Evolutionary conservation across 2,888 invertebrate genomes (phyloP).

Genomic region (Anticlea derivata): DNA sequence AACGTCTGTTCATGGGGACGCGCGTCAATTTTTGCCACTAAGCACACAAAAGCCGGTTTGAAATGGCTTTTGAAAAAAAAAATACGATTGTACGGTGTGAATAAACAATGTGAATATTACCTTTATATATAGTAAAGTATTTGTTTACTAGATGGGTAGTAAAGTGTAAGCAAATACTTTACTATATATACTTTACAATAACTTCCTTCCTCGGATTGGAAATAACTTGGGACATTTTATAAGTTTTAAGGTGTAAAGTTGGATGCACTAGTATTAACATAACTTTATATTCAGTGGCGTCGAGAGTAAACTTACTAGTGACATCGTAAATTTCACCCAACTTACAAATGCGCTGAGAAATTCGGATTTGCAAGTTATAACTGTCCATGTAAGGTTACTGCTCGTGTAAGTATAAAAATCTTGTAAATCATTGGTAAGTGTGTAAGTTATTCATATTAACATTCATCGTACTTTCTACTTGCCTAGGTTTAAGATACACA

Average conservation of each 20-base stretch:
- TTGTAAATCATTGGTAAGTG: conserved; percentile 40
- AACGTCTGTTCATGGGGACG: background rate
- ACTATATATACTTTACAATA: conserved; percentile 40
- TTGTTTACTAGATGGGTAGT: conserved; percentile 21
- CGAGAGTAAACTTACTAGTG: conserved; percentile 70
- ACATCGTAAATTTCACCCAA: conserved; percentile 76
- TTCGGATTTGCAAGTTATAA: conserved; percentile 73
- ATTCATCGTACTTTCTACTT: background rate
- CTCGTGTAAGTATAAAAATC: conserved; percentile 46
- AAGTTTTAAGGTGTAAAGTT: conserved; percentile 73
- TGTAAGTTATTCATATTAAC: conserved; percentile 3
- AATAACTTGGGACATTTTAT: conserved; percentile 68
- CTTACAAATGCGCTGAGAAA: conserved; percentile 73
- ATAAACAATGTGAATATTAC: conserved; percentile 8
- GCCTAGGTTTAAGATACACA: background rate
- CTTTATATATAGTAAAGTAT: conserved; percentile 1
- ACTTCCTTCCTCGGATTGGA: conserved; percentile 57
- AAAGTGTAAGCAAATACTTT: conserved; percentile 27
- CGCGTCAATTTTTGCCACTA: background rate
- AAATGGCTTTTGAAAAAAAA: conserved; percentile 10
- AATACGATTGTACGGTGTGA: conserved; percentile 2
- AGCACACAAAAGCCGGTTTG: background rate
- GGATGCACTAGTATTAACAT: conserved; percentile 74
- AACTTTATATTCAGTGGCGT: conserved; percentile 78
- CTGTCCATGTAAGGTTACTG: conserved; percentile 59